Percentiles rank a stretch among this genome's conserved stretches.
These are phyloP conservation scores for Drosophila cognata DNA, from an alignment of 2,888 invertebrate species.

Conservation along the genomic window DNA sequence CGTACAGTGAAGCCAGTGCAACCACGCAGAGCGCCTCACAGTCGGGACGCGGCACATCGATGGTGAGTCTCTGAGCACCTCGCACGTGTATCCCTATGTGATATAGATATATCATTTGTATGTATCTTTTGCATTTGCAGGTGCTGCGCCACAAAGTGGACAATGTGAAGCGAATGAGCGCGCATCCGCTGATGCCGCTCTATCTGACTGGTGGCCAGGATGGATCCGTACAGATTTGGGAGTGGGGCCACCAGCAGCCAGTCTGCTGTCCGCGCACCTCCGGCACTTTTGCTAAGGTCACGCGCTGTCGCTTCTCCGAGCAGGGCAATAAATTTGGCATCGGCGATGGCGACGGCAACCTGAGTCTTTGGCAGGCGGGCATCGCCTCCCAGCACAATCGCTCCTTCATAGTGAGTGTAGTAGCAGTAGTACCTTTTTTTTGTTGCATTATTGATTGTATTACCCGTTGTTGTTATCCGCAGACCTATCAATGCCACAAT, in stretches of 20 bases:
- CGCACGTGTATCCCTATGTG: too few relatives aligned
- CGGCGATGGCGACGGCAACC: constrained; percentile 97
- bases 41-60: constrained; percentile 94
- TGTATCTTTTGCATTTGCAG: constrained; percentile 85
- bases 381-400: constrained; percentile 90
- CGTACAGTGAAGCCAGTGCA: constrained; percentile 70
- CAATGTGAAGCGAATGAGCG: constrained; percentile 97
- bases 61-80: constrained; percentile 87
- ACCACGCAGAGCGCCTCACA: constrained; percentile 85
- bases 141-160: constrained; percentile 97
- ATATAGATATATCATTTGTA: background rate
- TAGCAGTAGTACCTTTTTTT: background rate
- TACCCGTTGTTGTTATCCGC: constrained; percentile 2
- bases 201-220: constrained; percentile 98
- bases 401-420: constrained; percentile 94
- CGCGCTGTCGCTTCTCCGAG: constrained; percentile 97
- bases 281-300: constrained; percentile 97
- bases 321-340: constrained; percentile 99
- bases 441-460: background rate
- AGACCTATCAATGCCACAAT: constrained; percentile 98
- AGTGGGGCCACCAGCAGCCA: constrained; percentile 97
- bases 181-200: constrained; percentile 97
- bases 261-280: constrained; percentile 96
- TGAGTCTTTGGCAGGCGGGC: constrained; percentile 97
- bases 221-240: constrained; percentile 98